These are phyloP conservation scores for Smittia aterrima DNA, from an alignment of 2,888 invertebrate species.

Conservation along the genomic window DNA sequence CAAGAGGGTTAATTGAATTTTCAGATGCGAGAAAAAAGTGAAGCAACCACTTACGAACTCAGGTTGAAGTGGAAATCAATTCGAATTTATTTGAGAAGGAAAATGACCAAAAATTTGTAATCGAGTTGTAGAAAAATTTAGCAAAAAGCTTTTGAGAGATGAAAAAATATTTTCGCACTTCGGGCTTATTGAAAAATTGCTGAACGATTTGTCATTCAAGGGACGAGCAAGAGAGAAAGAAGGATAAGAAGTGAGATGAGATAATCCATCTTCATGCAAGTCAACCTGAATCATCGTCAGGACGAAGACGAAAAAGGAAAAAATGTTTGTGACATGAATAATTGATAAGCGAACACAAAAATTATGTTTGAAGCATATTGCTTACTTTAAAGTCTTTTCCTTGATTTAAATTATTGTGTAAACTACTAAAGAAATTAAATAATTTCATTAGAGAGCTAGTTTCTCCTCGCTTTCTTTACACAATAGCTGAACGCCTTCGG, in stretches of 20 bases:
- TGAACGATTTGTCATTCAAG: slow-evolving; percentile 17
- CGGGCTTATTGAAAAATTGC: slow-evolving; percentile 32
- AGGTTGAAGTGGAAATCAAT: neutral
- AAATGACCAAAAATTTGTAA: neutral
- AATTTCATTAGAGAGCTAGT: slow-evolving; percentile 9
- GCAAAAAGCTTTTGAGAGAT: neutral
- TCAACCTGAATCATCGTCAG: slow-evolving; percentile 33
- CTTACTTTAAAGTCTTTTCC: no score
- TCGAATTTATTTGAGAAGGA: no score
- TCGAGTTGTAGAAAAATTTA: neutral
- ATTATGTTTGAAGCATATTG: neutral
- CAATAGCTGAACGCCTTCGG: no score
- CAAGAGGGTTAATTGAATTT: slow-evolving; percentile 24
- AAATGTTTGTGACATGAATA: slow-evolving; percentile 31
- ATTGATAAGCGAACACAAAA: slow-evolving; percentile 23
- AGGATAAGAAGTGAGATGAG: slow-evolving; percentile 18
- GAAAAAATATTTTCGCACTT: neutral
- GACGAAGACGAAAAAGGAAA: neutral
- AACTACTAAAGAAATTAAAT: slow-evolving; percentile 28
- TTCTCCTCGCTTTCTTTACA: no score
- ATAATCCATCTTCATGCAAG: slow-evolving; percentile 35
- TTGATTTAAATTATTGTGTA: no score
- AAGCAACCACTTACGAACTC: neutral
- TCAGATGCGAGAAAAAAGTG: slow-evolving; percentile 9
- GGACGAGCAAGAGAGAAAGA: neutral